A percentile compares a stretch with the other conserved stretches of the same genome.
Conservation (phyloP, 2,113 vertebrate species). For the Pygoscelis antarcticus region DNA sequence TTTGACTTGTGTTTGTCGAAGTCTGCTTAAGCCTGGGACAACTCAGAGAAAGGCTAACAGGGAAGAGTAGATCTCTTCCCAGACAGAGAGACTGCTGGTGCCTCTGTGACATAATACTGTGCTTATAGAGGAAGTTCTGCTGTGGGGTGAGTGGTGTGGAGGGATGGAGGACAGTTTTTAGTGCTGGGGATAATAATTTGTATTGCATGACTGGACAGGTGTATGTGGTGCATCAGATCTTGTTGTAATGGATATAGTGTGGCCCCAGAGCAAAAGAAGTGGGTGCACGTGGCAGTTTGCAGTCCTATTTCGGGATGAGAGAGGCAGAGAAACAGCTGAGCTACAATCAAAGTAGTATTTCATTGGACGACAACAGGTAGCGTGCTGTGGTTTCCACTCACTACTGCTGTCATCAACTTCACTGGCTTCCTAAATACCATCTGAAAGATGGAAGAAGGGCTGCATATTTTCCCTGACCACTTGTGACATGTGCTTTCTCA, state of each 20-base stretch:
- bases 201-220: neutral
- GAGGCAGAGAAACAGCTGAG: neutral
- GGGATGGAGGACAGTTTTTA: neutral
- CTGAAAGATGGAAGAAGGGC: neutral
- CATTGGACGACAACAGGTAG: accelerated
- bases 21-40: neutral
- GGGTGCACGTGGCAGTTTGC: neutral
- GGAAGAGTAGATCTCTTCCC: neutral
- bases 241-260: too few species aligned
- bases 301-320: neutral
- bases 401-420: neutral
- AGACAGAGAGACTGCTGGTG: neutral
- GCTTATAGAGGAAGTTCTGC: neutral
- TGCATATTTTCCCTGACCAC: neutral
- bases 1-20: neutral
- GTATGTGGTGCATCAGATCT: too few species aligned
- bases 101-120: neutral
- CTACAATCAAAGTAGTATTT: neutral
- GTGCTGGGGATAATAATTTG: accelerated
- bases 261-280: neutral
- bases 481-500: neutral
- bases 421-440: neutral
- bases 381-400: neutral
- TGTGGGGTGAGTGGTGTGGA: neutral
- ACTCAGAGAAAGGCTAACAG: neutral